Base-by-base conservation (phyloP, 2,113 vertebrate genomes). In the Lanius ludovicianus region DNA sequence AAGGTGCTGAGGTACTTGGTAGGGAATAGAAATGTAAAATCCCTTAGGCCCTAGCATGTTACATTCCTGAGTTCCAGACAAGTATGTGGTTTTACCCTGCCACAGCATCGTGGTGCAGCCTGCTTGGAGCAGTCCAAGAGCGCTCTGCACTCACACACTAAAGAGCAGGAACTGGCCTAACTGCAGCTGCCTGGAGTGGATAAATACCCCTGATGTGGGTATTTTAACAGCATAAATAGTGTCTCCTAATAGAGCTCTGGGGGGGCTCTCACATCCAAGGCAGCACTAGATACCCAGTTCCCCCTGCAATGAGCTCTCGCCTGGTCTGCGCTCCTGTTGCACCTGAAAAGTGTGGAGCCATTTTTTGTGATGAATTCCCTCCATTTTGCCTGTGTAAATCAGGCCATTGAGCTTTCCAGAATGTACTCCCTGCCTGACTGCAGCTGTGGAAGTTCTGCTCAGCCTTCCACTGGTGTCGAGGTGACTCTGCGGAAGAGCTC, bases 271-370 rank as follows among this genome's bases (percentile, higher is more conserved):
- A 9, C 30, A 52, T 2, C 52, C 5, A 5, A 18, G 84, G 64
- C 15, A 10, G 55, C 42, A 13, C 10, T 0, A 3, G n/a, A 21
- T 76, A 31, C 77, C 14, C 50, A 15, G 11, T 17, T 76, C 15
- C 13, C 35, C 16, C 24, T 0, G 0, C 17, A 0, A 1, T 5
- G 73, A 68, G 56, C 37, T 49, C 60, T 46, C 4, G 1, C 35
- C 17, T 1, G 1, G 2, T 27, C n/a, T 18, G 20, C 0, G 21
- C 79, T 19, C 15, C 57, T 31, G 28, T 15, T 57, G 42, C 59
- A 15, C 35, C 35, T 10, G 33, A 64, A 35, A n/a, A 0, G 0
- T 13, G 31, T 1, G 3, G 17, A 49, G 57, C 64, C 4, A 1
- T 37, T 60, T 39, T 47, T 60, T 35, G 50, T 20, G 21, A 9